Percentiles rank a stretch among this genome's conserved stretches.
Conservation (phyloP, 2,888 invertebrate genomes). For the Chaetogeoica ovagalla region DNA sequence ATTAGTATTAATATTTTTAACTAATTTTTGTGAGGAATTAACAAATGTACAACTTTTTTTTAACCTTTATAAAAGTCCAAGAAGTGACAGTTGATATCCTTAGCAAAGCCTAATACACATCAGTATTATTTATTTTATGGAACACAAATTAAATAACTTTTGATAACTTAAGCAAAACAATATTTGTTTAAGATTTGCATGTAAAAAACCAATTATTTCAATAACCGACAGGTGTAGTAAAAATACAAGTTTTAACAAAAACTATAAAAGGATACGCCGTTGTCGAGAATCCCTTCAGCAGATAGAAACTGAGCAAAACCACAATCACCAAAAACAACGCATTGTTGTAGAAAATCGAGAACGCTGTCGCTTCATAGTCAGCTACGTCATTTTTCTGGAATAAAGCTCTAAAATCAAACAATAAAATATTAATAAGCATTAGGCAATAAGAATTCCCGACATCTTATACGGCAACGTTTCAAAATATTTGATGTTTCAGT, state of each 20-base stretch:
- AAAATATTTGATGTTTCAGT: no score
- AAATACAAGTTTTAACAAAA: background rate
- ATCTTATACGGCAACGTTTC: no score
- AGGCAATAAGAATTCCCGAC: background rate
- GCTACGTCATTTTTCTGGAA: slow-evolving; percentile 99
- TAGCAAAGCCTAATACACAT: no score
- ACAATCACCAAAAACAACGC: slow-evolving; percentile 91
- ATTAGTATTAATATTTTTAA: no score
- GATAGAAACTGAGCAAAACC: slow-evolving; percentile 90
- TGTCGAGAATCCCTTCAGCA: slow-evolving; percentile 85
- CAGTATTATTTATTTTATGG: no score
- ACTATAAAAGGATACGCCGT: slow-evolving; percentile 73
- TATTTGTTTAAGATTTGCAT: background rate
- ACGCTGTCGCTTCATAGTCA: slow-evolving; percentile 98
- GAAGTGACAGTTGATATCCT: no score
- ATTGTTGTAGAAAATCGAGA: slow-evolving; percentile 99
- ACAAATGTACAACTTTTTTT: no score
- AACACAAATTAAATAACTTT: no score
- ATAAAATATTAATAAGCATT: background rate
- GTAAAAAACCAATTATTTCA: background rate
- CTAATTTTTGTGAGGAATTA: no score
- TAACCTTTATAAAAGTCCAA: no score
- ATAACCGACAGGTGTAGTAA: background rate
- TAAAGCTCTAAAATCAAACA: slow-evolving; percentile 71
- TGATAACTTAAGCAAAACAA: background rate